Evolutionary conservation across 1,140 invertebrate genomes (phyloP).

Genomic region (Leptinotarsa defecta): DNA sequence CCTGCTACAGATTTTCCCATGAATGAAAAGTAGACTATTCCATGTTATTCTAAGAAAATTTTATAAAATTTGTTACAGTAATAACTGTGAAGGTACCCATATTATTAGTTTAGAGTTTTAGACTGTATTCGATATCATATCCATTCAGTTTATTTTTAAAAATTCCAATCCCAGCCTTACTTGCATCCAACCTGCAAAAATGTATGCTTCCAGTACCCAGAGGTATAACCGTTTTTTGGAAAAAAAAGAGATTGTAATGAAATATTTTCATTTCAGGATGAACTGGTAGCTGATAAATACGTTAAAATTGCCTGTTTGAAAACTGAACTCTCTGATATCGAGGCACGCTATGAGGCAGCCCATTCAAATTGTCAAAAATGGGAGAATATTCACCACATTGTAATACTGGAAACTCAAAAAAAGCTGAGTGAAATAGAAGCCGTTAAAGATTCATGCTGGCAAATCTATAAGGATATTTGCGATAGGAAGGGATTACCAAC

Average conservation of each 20-base stretch:
- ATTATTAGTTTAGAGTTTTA: too few species aligned
- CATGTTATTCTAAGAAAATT: too few species aligned
- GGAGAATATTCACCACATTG: slow-evolving; percentile 30
- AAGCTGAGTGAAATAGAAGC: slow-evolving; percentile 11
- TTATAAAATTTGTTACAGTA: too few species aligned
- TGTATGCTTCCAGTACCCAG: neutral
- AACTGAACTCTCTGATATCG: slow-evolving; percentile 22
- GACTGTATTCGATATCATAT: too few species aligned
- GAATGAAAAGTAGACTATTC: too few species aligned
- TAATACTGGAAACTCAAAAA: neutral
- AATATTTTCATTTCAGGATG: slow-evolving; percentile 10
- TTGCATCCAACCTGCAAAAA: neutral
- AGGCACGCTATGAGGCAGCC: slow-evolving; percentile 33
- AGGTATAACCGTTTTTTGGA: neutral
- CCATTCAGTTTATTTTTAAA: too few species aligned
- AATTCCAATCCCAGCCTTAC: too few species aligned
- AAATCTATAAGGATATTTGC: slow-evolving; percentile 38
- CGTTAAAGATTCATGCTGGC: slow-evolving; percentile 25
- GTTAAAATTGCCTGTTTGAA: slow-evolving; percentile 28
- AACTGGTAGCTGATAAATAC: slow-evolving; percentile 3
- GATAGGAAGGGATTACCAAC: slow-evolving; percentile 30
- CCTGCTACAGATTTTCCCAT: too few species aligned
- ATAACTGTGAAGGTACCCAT: too few species aligned
- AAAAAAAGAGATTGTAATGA: neutral
- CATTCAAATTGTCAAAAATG: slow-evolving; percentile 27